Evolutionary conservation across 2,797 vertebrate species (phyloP).

Genomic region (Diplodus puntazzo): DNA sequence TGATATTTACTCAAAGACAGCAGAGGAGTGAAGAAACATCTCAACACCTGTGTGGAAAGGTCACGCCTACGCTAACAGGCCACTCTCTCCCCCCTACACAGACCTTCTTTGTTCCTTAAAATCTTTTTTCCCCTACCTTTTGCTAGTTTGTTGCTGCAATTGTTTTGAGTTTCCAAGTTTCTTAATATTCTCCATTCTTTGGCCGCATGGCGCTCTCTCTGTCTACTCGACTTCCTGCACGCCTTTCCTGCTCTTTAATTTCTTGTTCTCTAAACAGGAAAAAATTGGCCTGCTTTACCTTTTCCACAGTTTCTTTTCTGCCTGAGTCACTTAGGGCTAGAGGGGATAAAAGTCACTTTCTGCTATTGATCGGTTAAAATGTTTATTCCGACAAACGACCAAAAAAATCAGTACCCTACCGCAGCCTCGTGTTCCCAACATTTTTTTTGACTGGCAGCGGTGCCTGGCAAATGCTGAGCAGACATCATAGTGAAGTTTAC

Average conservation of each 20-base stretch:
- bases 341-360: slow-evolving; percentile 35
- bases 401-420: slow-evolving; percentile 48
- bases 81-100: slow-evolving; percentile 38
- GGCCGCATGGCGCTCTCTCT: slow-evolving; percentile 32
- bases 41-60: slow-evolving; percentile 74
- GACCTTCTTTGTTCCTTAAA: slow-evolving; percentile 44
- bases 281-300: slow-evolving; percentile 30
- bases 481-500: slow-evolving; percentile 51
- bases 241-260: slow-evolving; percentile 50
- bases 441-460: slow-evolving; percentile 60
- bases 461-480: slow-evolving; percentile 42
- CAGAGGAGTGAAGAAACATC: slow-evolving; percentile 58
- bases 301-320: slow-evolving; percentile 47
- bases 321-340: slow-evolving; percentile 39
- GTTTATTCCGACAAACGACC: slow-evolving; percentile 69
- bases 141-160: slow-evolving; percentile 41
- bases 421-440: slow-evolving; percentile 45
- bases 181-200: slow-evolving; percentile 37
- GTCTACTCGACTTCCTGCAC: slow-evolving; percentile 42
- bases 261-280: slow-evolving; percentile 46
- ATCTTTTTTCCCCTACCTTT: background rate
- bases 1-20: slow-evolving; percentile 63
- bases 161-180: slow-evolving; percentile 59
- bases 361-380: slow-evolving; percentile 65
- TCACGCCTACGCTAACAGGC: slow-evolving; percentile 55